Evolutionary conservation across 2,113 vertebrate species (phyloP).

Genomic region (Brachirus orientalis): DNA sequence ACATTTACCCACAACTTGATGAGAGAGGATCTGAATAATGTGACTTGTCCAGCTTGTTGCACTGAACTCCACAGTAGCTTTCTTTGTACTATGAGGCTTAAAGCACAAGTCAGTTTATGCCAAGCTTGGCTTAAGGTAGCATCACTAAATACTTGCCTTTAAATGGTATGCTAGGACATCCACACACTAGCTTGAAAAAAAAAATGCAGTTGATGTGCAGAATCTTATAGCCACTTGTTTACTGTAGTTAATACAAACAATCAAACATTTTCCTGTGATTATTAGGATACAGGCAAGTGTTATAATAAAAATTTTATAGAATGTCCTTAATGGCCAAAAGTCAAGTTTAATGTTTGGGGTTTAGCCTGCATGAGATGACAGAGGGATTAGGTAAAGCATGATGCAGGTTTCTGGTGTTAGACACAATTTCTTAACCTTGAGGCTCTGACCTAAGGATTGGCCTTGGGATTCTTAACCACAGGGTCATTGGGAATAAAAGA

Average conservation of each 20-base stretch:
- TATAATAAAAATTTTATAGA: slow-evolving; percentile 12
- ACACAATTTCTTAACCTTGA: slow-evolving; percentile 22
- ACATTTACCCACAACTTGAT: too few relatives aligned
- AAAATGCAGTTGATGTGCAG: slow-evolving; percentile 6
- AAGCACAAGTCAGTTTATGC: slow-evolving; percentile 31
- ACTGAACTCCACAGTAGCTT: slow-evolving; percentile 41
- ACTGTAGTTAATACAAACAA: slow-evolving; percentile 14
- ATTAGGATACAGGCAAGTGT: slow-evolving; percentile 11
- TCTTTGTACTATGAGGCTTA: slow-evolving; percentile 29
- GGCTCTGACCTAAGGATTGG: not conserved
- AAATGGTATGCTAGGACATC: slow-evolving; percentile 28
- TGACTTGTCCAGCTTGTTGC: slow-evolving; percentile 12
- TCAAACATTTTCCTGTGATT: slow-evolving; percentile 15
- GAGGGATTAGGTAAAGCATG: slow-evolving; percentile 19
- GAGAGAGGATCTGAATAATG: too few relatives aligned
- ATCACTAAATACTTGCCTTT: slow-evolving; percentile 29
- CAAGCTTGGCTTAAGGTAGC: slow-evolving; percentile 57
- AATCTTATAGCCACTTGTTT: too few relatives aligned
- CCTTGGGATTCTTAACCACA: too few relatives aligned
- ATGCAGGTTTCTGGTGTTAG: slow-evolving; percentile 36
- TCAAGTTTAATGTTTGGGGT: slow-evolving; percentile 31
- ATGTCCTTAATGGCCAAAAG: slow-evolving; percentile 17
- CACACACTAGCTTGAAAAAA: slow-evolving; percentile 16
- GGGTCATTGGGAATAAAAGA: not conserved
- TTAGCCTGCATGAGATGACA: slow-evolving; percentile 41